Evolutionary conservation across 1,140 invertebrate species (phyloP).

Genomic region (Cecropterus lyciades): DNA sequence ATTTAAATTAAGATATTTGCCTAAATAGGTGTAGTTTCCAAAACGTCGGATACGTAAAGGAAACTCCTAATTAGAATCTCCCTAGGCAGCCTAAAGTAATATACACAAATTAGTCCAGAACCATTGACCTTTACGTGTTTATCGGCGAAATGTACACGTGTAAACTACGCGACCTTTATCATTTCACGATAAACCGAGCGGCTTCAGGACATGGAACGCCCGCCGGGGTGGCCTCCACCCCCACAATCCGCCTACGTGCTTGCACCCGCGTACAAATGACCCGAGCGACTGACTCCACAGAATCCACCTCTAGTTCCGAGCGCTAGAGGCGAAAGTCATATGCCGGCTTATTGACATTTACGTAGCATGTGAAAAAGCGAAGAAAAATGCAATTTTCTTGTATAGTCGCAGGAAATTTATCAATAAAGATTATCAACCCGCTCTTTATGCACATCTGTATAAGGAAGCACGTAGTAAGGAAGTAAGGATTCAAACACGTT

Average conservation of each 20-base stretch:
- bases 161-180: constrained; percentile 21
- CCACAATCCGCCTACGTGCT: background rate
- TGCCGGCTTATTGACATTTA: background rate
- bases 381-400: constrained; percentile 17
- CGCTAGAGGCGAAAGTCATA: constrained; percentile 3
- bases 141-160: constrained; percentile 12
- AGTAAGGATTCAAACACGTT: too few relatives aligned
- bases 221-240: background rate
- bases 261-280: background rate
- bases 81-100: background rate
- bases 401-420: constrained; percentile 4
- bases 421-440: constrained; percentile 1
- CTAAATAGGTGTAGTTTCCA: background rate
- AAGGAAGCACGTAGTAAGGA: background rate
- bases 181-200: constrained; percentile 11
- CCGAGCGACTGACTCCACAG: background rate
- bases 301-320: background rate
- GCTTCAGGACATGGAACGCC: constrained; percentile 2
- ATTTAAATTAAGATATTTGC: too few relatives aligned
- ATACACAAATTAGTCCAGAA: constrained; percentile 9
- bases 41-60: background rate
- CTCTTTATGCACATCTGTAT: background rate
- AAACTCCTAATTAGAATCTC: background rate
- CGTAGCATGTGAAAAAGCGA: constrained; percentile 10
- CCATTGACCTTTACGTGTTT: constrained; percentile 17